Base-by-base conservation (phyloP, 2,797 vertebrate genomes). In the Sardinella longiceps region DNA sequence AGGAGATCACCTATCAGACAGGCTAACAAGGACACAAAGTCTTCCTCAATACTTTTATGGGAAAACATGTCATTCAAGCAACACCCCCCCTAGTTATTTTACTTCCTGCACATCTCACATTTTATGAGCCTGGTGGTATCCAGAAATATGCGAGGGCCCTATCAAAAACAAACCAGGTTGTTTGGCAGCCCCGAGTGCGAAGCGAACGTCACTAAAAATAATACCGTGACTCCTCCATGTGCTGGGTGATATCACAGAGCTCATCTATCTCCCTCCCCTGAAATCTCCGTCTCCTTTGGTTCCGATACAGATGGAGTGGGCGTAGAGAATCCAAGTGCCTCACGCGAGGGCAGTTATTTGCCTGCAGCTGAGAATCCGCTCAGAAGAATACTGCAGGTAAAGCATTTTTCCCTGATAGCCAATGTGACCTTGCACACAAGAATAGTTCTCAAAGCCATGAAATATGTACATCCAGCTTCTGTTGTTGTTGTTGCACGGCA, bases 371-470 rank as follows among this genome's bases (percentile, higher is more conserved):
- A 95, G 93, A 96, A 94, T 91, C 94, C 95, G 88, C 95, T 95
- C 90, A 92, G 93, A 91, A 95, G 94, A 95, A 94, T 95, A 92
- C 93, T 96, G 94, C 95, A 95, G 95, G 95, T 96, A 94, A 87
- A 87, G 84, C 88, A 90, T 89, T 89, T 89, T 82, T 89, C 82
- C 80, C 82, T 87, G 83, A 82, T 87, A 83, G 74, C 83, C 85
- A 88, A 58, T 85, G 87, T 90, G 89, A 90, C 89, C 89, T 90
- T 90, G 89, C 80, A 82, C 86, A 85, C 83, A 87, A 84, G 87
- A 85, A 85, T 87, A 88, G 82, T 86, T 81, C 80, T 30, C 86
- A 85, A 88, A 87, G 85, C 83, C 77, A 85, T 80, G 48, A 84
- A 82, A 84, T 77, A 77, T 77, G 70, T 77, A 50, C 82, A 87